A percentile compares a stretch with the other conserved stretches of the same genome.
Conservation (phyloP, 37 sponge, comb jelly and placozoan species). For the Aphrocallistes beatrix region DNA sequence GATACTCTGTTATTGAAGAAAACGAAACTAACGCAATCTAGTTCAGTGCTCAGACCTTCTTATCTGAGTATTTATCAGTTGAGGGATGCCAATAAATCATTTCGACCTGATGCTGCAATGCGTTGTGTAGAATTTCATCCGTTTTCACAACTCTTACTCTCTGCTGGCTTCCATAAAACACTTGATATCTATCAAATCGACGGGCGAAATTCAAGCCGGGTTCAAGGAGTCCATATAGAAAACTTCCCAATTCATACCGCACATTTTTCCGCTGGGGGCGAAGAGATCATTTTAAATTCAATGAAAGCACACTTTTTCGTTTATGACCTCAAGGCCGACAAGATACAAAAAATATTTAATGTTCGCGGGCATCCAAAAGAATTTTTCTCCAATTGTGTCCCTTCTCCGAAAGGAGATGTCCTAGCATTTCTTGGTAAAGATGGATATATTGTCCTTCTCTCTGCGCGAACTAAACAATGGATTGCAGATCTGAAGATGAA, state of each 20-base stretch:
- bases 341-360: conserved; percentile 47
- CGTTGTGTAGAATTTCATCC: conserved; percentile 83
- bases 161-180: conserved; percentile 75
- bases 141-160: conserved; percentile 45
- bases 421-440: conserved; percentile 69
- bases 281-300: conserved; percentile 57
- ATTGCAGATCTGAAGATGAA: conserved; percentile 80
- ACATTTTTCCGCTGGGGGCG: conserved; percentile 61
- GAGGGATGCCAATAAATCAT: neutral
- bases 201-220: conserved; percentile 48
- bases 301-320: conserved; percentile 56
- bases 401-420: conserved; percentile 66
- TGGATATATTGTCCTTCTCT: conserved; percentile 68
- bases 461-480: conserved; percentile 78
- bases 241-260: conserved; percentile 60
- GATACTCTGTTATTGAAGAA: neutral
- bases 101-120: conserved; percentile 41
- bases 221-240: conserved; percentile 65
- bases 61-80: neutral
- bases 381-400: conserved; percentile 37
- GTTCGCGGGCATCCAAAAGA: conserved; percentile 38
- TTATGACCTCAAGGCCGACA: conserved; percentile 63
- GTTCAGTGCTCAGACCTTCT: neutral
- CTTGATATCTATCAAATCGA: conserved; percentile 66
- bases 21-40: neutral